Evolutionary conservation across 2,113 vertebrate genomes (phyloP), one percentile per base, ranked within the genome.

Genomic region (Orthonyx spaldingii): DNA sequence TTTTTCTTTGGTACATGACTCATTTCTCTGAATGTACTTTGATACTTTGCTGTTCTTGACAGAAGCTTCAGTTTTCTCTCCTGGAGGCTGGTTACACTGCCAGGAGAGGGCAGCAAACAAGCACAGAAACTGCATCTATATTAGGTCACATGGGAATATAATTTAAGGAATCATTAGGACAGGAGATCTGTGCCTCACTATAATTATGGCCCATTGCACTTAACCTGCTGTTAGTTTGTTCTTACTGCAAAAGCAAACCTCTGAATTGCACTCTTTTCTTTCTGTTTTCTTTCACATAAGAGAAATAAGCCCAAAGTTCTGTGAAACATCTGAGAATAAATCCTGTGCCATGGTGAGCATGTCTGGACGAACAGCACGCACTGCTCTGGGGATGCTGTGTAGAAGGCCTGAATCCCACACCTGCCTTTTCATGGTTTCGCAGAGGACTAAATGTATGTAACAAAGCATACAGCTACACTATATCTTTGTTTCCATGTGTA

Each of bases 51-150:
- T 70, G 3, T 8, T 55, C 23, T n/a, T 46, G 18, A 52, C 30
- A 30, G 16, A 59, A 30, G 27, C 11, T 27, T 69, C 8, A 6
- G 9, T 64, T 68, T 83, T 78, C 18, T 77, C 11, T 80, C 59
- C 28, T 2, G 1, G 13, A 76, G 23, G 6, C 1, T 72, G 22
- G 26, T 41, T 30, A 11, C 57, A 6, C 30, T 47, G 56, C 55
- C 88, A 66, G 88, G 24, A 90, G 83, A 90, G 68, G 91, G 91
- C 92, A 93, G 88, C 92, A 96, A 55, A 13, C 46, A 84, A 57
- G 17, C 30, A 37, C 16, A 55, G 46, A 70, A 93, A 85, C 63
- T 28, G 6, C 37, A 42, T 20, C 16, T 74, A 0, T 10, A 21
- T 18, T 26, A 50, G 8, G 23, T 59, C 42, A 66, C 35, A 35